Evolutionary conservation across 2,797 vertebrate genomes (phyloP), one percentile per base, ranked within the genome.

Genomic region (Prunella strophiata): DNA sequence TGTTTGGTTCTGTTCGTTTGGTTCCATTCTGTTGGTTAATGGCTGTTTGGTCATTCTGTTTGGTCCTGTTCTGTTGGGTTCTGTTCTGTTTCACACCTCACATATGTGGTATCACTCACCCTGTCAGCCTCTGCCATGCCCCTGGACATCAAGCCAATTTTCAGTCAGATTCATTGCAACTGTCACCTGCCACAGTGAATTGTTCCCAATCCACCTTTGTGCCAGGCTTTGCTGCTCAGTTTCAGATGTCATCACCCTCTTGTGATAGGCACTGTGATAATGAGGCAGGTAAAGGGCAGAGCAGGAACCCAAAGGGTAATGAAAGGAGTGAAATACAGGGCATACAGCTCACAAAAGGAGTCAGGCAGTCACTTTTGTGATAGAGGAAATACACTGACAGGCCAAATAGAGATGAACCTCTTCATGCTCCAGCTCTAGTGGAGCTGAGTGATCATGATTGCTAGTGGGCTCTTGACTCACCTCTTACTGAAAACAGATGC

Each of bases 101-200:
- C 48, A 48, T 21, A 4, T 0, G 3, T 1, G 3, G 4, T 9
- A 7, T 34, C 47, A 2, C 55, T 73, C 34, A 29, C 50, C 9
- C 40, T 3, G 2, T 34, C 25, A 9, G 72, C 63, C 76, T 71
- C 70, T 90, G 82, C 79, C 36, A 3, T 72, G 55, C 11, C 68
- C 70, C 70, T 13, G 40, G 38, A 40, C 23, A 42, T 45, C 51
- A 27, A 11, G 34, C 32, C 51, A 42, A 4, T 62, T 67, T 90
- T 72, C 73, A 75, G 0, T 66, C 38, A 40, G 55, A 34, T 34
- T 36, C 54, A 4, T 55, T 68, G 23, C 11, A 50, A 34, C 14
- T 3, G 4, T 48, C 76, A 66, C 51, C 66, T 89, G 75, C 65
- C 63, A 55, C 0, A 3, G 29, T 36, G 80, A 87, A 47, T 79